Conservation (phyloP, 2,888 invertebrate species). For the Myopa testacea region DNA sequence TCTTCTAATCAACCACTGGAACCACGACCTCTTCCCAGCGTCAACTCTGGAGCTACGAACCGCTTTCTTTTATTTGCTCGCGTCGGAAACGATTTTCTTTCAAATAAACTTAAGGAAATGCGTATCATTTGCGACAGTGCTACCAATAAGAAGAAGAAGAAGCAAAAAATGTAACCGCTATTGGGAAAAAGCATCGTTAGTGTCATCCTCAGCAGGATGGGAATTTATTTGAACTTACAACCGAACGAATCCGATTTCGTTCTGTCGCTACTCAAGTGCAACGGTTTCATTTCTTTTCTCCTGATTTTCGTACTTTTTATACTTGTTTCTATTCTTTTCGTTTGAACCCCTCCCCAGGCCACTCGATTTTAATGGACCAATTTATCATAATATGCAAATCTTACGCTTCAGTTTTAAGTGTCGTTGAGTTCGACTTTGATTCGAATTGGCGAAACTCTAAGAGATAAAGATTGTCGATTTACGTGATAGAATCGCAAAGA, state of each 20-base stretch:
- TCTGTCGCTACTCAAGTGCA: conserved; percentile 17
- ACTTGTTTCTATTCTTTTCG: background rate
- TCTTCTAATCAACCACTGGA: too few species aligned
- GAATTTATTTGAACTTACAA: background rate
- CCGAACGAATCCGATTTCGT: background rate
- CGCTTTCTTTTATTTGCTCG: background rate
- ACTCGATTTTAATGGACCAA: conserved; percentile 35
- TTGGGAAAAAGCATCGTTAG: background rate
- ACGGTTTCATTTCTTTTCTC: background rate
- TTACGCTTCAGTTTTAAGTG: conserved; percentile 36
- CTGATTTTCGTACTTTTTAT: background rate
- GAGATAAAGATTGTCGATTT: conserved; percentile 15
- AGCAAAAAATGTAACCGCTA: background rate
- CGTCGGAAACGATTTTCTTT: background rate
- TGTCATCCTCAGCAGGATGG: background rate
- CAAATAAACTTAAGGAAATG: background rate
- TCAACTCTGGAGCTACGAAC: too few species aligned
- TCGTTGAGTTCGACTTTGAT: conserved; percentile 41
- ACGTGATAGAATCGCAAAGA: background rate
- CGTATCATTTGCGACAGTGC: background rate
- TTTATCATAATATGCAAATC: conserved; percentile 43
- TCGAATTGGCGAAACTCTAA: conserved; percentile 34
- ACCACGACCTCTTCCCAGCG: too few species aligned
- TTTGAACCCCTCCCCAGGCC: too few species aligned
- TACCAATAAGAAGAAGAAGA: background rate